These are phyloP conservation scores for Ochropacha duplaris DNA, from an alignment of 2,888 invertebrate genomes.

Conservation along the genomic window DNA sequence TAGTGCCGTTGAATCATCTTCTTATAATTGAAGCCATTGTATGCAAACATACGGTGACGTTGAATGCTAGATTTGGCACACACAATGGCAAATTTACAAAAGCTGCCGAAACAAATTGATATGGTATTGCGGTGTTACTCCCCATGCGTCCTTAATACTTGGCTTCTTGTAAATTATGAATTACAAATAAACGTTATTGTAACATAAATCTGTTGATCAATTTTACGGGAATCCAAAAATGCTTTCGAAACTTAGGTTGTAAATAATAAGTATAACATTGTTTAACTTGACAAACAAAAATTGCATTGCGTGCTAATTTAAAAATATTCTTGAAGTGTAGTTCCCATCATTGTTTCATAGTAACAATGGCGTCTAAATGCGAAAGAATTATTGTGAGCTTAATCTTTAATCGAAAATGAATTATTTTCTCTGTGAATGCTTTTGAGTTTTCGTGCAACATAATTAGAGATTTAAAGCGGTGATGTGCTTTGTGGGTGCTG, in stretches of 20 bases:
- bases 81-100: constrained; percentile 41
- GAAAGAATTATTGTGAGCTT: constrained; percentile 36
- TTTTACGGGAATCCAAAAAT: not conserved
- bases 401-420: constrained; percentile 25
- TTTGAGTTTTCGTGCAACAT: not conserved
- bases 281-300: not conserved
- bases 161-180: not conserved
- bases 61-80: constrained; percentile 26
- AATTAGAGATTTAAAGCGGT: not conserved
- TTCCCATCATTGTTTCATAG: constrained; percentile 38
- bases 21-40: constrained; percentile 36
- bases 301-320: constrained; percentile 12
- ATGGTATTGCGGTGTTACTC: constrained; percentile 32
- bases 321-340: constrained; percentile 10
- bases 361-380: constrained; percentile 24
- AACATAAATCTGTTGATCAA: too few species aligned
- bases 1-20: constrained; percentile 33
- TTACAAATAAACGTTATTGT: too few species aligned
- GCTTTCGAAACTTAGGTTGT: not conserved
- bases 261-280: not conserved
- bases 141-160: constrained; percentile 14
- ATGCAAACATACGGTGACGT: constrained; percentile 39
- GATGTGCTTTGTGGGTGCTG: constrained; percentile 4
- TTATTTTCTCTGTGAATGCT: constrained; percentile 20
- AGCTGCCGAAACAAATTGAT: constrained; percentile 26